phyloP scores from a whole-genome alignment of 2,888 invertebrate genomes.

The Calephelis perditalis region DNA sequence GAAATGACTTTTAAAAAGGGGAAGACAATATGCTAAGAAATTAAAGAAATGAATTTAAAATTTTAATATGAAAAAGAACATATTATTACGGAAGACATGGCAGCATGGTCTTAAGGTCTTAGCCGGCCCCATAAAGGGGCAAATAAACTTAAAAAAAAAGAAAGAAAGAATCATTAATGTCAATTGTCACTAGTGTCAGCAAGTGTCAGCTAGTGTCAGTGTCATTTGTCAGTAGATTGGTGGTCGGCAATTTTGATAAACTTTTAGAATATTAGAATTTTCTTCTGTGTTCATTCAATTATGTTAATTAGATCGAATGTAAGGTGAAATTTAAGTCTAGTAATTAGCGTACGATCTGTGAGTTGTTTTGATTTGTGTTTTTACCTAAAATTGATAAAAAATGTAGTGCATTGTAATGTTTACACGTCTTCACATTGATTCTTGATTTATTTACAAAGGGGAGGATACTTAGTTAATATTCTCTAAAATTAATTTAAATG shows the following conservation, averaged over 20 bases:
- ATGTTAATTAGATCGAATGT: conserved; percentile 54
- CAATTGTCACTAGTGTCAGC: conserved; percentile 1
- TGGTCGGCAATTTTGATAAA: conserved; percentile 49
- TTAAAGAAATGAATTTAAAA: too few relatives aligned
- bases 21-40: too few relatives aligned
- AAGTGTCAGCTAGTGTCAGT: conserved; percentile 18
- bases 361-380: conserved; percentile 37
- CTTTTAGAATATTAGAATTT: conserved; percentile 45
- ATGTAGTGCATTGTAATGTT: conserved; percentile 50
- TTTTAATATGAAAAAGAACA: too few relatives aligned
- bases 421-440: conserved; percentile 65
- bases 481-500: too few relatives aligned
- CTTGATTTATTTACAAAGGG: conserved; percentile 67
- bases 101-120: too few relatives aligned
- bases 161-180: too few relatives aligned
- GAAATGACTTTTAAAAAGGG: too few relatives aligned
- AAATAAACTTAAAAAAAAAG: too few relatives aligned
- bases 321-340: conserved; percentile 48
- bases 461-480: conserved; percentile 43
- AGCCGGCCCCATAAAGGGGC: too few relatives aligned
- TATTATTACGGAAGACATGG: too few relatives aligned
- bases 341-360: conserved; percentile 44
- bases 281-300: conserved; percentile 56
- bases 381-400: conserved; percentile 18
- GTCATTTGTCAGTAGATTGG: conserved; percentile 44